Conservation (phyloP, 2,797 vertebrate genomes). For the Leptatherina wallacei region DNA sequence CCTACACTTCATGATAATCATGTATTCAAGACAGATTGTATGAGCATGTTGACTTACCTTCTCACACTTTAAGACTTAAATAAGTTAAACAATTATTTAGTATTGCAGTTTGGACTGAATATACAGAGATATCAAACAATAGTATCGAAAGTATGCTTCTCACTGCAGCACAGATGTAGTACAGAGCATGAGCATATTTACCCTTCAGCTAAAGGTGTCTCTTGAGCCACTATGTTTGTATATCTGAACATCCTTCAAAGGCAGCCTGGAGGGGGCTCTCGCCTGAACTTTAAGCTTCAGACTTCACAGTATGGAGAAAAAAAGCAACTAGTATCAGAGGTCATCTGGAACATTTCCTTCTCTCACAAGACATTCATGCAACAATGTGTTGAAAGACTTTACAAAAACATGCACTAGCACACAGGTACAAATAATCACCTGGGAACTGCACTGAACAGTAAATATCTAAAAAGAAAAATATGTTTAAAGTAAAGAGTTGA, state of each 20-base stretch:
- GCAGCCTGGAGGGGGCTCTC: constrained; percentile 63
- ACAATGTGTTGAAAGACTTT: constrained; percentile 32
- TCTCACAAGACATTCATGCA: constrained; percentile 34
- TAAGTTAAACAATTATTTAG: constrained; percentile 43
- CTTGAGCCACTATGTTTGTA: constrained; percentile 67
- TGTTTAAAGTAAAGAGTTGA: constrained; percentile 50
- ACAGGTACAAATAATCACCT: constrained; percentile 25
- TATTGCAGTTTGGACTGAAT: constrained; percentile 31
- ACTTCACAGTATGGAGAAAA: constrained; percentile 58
- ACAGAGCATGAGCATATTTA: constrained; percentile 69
- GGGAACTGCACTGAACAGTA: constrained; percentile 38
- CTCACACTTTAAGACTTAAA: constrained; percentile 28
- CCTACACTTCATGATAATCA: constrained; percentile 45
- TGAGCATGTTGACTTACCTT: constrained; percentile 7
- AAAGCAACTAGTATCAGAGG: constrained; percentile 57
- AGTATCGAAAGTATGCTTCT: constrained; percentile 61
- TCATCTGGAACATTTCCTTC: constrained; percentile 59
- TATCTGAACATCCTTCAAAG: constrained; percentile 71
- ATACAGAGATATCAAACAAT: constrained; percentile 40
- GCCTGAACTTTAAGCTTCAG: constrained; percentile 70
- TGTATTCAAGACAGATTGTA: constrained; percentile 50
- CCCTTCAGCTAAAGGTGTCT: constrained; percentile 76
- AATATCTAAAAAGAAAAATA: constrained; percentile 52
- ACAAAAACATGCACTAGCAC: constrained; percentile 13
- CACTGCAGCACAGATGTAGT: constrained; percentile 56